A percentile compares a stretch with the other conserved stretches of the same genome.
phyloP scores from a whole-genome alignment of 2,797 vertebrate genomes.

The Myotis myotis region DNA sequence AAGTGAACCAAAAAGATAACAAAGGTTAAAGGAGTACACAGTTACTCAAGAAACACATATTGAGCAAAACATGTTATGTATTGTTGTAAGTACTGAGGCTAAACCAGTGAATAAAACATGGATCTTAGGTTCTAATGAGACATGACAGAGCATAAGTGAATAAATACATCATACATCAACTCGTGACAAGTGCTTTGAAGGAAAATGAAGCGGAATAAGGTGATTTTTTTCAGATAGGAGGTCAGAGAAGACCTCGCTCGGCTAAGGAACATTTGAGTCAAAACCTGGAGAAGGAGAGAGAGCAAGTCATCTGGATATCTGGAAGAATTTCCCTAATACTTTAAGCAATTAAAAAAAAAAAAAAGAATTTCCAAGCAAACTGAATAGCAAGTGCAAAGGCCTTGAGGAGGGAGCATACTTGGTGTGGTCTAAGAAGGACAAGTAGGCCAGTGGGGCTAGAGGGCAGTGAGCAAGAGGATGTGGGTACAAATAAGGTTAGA shows the following conservation, averaged over 20 bases:
- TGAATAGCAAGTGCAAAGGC: not conserved
- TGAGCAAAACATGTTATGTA: not conserved
- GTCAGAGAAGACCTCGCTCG: not conserved
- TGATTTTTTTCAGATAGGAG: not conserved
- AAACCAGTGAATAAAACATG: not conserved
- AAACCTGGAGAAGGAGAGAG: conserved; percentile 2
- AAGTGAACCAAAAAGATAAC: not conserved
- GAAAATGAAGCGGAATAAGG: not conserved
- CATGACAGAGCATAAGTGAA: not conserved
- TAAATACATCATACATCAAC: not conserved
- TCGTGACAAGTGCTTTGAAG: not conserved
- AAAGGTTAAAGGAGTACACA: not conserved
- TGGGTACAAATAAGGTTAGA: not conserved
- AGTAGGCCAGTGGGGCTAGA: not conserved
- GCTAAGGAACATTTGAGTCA: not conserved
- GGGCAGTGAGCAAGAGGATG: not conserved
- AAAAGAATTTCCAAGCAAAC: not conserved
- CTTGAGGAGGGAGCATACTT: not conserved
- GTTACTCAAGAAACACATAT: not conserved
- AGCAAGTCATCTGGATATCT: not conserved
- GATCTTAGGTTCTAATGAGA: not conserved
- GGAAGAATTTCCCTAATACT: conserved; percentile 26
- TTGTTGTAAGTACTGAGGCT: not conserved
- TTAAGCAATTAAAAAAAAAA: too few relatives aligned
- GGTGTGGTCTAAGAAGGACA: not conserved